Evolutionary conservation across 2,888 invertebrate genomes (phyloP).

Genomic region (Anaspis maculata): DNA sequence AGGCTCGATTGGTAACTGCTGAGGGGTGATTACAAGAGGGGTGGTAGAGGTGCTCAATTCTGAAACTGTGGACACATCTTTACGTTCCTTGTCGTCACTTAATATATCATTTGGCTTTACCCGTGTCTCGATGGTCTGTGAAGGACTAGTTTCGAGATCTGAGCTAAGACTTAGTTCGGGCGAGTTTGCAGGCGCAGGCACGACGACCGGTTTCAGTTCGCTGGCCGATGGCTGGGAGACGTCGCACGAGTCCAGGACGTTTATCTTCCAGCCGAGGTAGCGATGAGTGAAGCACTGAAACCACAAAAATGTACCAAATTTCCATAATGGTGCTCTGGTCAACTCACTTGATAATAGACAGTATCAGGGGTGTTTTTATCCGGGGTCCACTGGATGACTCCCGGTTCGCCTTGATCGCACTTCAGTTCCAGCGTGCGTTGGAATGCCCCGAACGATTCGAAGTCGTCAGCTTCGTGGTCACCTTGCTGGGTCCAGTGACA

Average conservation of each 20-base stretch:
- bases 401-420: slow-evolving; percentile 79
- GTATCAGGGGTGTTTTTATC: slow-evolving; percentile 80
- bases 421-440: slow-evolving; percentile 74
- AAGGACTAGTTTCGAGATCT: slow-evolving; percentile 49
- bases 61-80: slow-evolving; percentile 30
- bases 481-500: slow-evolving; percentile 82
- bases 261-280: slow-evolving; percentile 91
- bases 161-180: too few species aligned
- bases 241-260: slow-evolving; percentile 79
- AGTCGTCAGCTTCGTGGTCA: slow-evolving; percentile 71
- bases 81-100: slow-evolving; percentile 23
- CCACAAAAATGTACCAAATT: slow-evolving; percentile 11
- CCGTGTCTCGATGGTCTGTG: slow-evolving; percentile 34
- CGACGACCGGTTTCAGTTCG: slow-evolving; percentile 44
- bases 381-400: slow-evolving; percentile 80
- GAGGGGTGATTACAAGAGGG: slow-evolving; percentile 12
- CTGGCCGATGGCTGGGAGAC: slow-evolving; percentile 46
- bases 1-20: slow-evolving; percentile 18
- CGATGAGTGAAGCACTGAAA: slow-evolving; percentile 87
- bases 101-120: slow-evolving; percentile 34
- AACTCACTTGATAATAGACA: slow-evolving; percentile 81
- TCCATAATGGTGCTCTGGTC: neutral
- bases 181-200: slow-evolving; percentile 34
- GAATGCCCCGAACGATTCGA: slow-evolving; percentile 81
- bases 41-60: slow-evolving; percentile 20